phyloP scores from a whole-genome alignment of 2,888 invertebrate species.

The Elegia similella region DNA sequence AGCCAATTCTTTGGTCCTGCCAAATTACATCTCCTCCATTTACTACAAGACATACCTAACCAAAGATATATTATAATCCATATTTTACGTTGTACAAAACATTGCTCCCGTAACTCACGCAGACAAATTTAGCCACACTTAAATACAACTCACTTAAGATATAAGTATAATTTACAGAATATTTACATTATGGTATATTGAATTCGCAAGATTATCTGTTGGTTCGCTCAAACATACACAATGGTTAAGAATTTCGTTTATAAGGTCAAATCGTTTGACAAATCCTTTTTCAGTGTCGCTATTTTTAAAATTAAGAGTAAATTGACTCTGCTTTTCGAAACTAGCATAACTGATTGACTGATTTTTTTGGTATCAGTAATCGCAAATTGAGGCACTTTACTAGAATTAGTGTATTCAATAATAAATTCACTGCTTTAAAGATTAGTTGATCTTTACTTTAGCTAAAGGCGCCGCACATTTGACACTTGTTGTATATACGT shows the following conservation, averaged over 20 bases:
- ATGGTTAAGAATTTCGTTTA: conserved; percentile 12
- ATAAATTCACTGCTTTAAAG: too few relatives aligned
- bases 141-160: conserved; percentile 53
- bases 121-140: conserved; percentile 51
- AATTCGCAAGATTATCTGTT: conserved; percentile 48
- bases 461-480: too few relatives aligned
- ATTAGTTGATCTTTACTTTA: too few relatives aligned
- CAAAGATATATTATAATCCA: neutral
- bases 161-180: conserved; percentile 63
- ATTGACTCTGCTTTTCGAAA: too few relatives aligned
- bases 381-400: neutral
- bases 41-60: too few relatives aligned
- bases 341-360: too few relatives aligned
- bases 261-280: conserved; percentile 7
- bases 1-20: too few relatives aligned
- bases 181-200: conserved; percentile 57
- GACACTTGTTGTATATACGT: too few relatives aligned
- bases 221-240: conserved; percentile 48
- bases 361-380: too few relatives aligned
- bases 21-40: too few relatives aligned
- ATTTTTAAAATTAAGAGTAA: too few relatives aligned
- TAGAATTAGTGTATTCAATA: neutral
- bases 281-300: too few relatives aligned
- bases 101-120: conserved; percentile 50
- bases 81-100: conserved; percentile 34